Conservation (phyloP, 2,113 vertebrate genomes). For the Indicator indicator region DNA sequence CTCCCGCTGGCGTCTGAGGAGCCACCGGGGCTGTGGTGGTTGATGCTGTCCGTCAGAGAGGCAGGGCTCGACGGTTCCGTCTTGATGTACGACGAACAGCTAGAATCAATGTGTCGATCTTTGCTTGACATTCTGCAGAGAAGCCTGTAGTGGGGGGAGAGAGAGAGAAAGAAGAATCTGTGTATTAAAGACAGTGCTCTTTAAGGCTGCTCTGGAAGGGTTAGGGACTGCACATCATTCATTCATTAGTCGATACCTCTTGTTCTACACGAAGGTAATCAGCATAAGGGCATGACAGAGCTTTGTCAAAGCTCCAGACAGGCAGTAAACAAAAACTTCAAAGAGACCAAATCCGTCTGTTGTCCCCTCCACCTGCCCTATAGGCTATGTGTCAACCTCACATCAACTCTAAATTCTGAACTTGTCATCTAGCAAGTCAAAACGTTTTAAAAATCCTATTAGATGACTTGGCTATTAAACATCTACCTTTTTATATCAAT, state of each 20-base stretch:
- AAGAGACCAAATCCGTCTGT: conserved; percentile 38
- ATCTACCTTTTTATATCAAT: not conserved
- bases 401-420: conserved; percentile 43
- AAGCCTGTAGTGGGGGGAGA: conserved; percentile 83
- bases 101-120: conserved; percentile 99
- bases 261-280: conserved; percentile 96
- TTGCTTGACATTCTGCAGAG: conserved; percentile 99
- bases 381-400: conserved; percentile 31
- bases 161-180: conserved; percentile 58
- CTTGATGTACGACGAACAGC: conserved; percentile 99
- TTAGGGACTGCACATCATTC: conserved; percentile 84
- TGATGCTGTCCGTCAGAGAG: conserved; percentile 99
- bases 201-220: conserved; percentile 60
- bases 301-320: conserved; percentile 84
- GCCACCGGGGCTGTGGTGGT: conserved; percentile 98
- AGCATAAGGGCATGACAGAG: conserved; percentile 87
- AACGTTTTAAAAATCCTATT: not conserved
- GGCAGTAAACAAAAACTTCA: conserved; percentile 80
- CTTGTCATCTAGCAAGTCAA: not conserved
- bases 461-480: not conserved
- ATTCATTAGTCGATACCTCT: conserved; percentile 92
- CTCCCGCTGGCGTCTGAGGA: conserved; percentile 99
- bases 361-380: conserved; percentile 44
- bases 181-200: conserved; percentile 72
- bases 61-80: conserved; percentile 99